A percentile compares a stretch with the other conserved stretches of the same genome.
phyloP scores from a whole-genome alignment of 2,113 vertebrate genomes.

The Calidris pugnax region DNA sequence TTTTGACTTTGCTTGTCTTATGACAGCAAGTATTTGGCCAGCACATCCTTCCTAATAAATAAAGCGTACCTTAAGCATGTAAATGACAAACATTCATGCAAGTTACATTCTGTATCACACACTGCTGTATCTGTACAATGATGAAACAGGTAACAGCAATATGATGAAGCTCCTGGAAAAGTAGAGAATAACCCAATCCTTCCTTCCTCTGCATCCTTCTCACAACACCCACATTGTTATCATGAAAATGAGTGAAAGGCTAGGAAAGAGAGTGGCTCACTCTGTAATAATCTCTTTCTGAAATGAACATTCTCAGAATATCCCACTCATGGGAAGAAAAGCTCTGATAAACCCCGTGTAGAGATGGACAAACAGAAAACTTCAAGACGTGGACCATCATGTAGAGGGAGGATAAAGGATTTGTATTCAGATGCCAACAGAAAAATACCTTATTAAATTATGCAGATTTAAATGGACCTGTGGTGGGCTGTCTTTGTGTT shows the following conservation, averaged over 20 bases:
- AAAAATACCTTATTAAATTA: neutral
- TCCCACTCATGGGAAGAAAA: neutral
- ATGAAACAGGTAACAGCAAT: neutral
- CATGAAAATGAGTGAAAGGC: neutral
- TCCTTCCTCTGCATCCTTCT: neutral
- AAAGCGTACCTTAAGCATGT: neutral
- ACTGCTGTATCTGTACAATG: neutral
- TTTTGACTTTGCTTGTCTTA: neutral
- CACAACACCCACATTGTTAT: neutral
- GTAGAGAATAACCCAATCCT: neutral
- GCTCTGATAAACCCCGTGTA: neutral
- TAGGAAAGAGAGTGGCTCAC: neutral
- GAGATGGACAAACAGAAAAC: neutral
- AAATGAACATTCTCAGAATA: neutral
- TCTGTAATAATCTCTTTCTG: neutral
- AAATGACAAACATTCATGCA: neutral
- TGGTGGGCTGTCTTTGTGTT: neutral
- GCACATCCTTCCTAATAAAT: neutral
- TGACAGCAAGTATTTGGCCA: neutral
- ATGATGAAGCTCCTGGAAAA: neutral
- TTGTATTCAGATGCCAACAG: neutral
- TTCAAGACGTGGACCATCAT: neutral
- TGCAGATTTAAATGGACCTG: neutral
- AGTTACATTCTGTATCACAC: neutral
- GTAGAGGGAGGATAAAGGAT: neutral